Percentiles rank a stretch among this genome's conserved stretches.
Evolutionary conservation across 2,797 vertebrate species (phyloP).

Genomic region (Cryptoprocta ferox): DNA sequence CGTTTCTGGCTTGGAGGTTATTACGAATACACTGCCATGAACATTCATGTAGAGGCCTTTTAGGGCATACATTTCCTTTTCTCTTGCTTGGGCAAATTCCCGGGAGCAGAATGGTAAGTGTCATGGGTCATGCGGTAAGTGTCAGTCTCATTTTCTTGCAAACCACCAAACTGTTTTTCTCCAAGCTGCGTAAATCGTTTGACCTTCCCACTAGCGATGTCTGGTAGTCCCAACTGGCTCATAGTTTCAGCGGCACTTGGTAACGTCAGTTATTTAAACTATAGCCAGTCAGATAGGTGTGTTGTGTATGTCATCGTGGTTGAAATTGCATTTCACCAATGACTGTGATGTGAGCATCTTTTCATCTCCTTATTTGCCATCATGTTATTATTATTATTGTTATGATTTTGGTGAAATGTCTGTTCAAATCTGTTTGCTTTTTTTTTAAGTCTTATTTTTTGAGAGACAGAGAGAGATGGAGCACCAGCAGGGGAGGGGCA

Average conservation of each 20-base stretch:
- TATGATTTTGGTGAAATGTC: background rate
- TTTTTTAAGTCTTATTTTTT: too few relatives aligned
- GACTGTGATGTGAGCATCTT: background rate
- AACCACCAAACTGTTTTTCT: background rate
- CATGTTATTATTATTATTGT: fast-evolving
- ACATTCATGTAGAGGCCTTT: fast-evolving
- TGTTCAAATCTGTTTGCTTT: background rate
- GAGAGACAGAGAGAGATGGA: too few relatives aligned
- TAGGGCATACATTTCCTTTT: background rate
- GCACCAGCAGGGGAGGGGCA: too few relatives aligned
- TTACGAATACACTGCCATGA: background rate
- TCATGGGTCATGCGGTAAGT: background rate
- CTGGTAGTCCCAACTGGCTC: fast-evolving
- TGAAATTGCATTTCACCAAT: background rate
- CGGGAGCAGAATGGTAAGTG: fast-evolving
- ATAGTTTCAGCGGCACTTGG: background rate
- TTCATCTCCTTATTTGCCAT: background rate
- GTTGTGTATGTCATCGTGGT: background rate
- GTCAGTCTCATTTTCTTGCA: background rate
- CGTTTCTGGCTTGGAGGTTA: background rate
- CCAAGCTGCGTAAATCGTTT: background rate
- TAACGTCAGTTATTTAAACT: background rate
- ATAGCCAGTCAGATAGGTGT: too few relatives aligned
- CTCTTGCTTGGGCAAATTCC: background rate
- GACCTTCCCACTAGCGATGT: fast-evolving